These are phyloP conservation scores for Achroia grisella DNA, from an alignment of 1,140 invertebrate genomes.

Conservation along the genomic window DNA sequence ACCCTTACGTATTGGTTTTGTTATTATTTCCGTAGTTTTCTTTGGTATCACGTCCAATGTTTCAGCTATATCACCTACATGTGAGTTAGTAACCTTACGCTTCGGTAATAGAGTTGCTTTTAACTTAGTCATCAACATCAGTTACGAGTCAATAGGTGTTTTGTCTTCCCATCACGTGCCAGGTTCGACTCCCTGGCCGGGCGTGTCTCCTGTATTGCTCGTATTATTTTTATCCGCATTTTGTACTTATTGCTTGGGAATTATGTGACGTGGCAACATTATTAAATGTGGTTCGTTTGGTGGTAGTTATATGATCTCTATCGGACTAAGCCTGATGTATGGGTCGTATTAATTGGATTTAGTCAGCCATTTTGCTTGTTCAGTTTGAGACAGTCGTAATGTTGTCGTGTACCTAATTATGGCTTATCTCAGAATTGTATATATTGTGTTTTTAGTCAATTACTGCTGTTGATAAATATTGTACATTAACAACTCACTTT, in stretches of 20 bases:
- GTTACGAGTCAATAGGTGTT: conserved; percentile 14
- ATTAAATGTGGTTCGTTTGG: conserved; percentile 26
- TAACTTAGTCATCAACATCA: conserved; percentile 1
- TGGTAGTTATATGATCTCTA: no score
- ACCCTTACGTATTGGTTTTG: no score
- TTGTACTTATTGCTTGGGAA: conserved; percentile 33
- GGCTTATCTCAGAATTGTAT: no score
- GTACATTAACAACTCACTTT: no score
- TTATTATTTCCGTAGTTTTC: conserved; percentile 43
- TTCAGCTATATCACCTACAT: conserved; percentile 14
- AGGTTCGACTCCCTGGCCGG: conserved; percentile 21
- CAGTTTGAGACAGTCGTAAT: no score
- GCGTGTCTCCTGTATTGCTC: conserved; percentile 3
- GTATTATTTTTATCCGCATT: conserved; percentile 33
- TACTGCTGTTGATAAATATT: no score
- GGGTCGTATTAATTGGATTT: no score
- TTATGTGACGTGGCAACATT: conserved; percentile 30
- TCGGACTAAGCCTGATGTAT: no score
- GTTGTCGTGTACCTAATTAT: no score
- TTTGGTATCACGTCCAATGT: conserved; percentile 26
- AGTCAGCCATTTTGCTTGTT: no score
- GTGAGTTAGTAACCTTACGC: conserved; percentile 5
- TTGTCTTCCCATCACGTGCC: conserved; percentile 36
- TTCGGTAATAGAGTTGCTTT: no score
- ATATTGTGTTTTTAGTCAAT: no score